These are phyloP conservation scores for Siderastrea radians DNA, from an alignment of 92 coral and sea anemone genomes.

Conservation along the genomic window DNA sequence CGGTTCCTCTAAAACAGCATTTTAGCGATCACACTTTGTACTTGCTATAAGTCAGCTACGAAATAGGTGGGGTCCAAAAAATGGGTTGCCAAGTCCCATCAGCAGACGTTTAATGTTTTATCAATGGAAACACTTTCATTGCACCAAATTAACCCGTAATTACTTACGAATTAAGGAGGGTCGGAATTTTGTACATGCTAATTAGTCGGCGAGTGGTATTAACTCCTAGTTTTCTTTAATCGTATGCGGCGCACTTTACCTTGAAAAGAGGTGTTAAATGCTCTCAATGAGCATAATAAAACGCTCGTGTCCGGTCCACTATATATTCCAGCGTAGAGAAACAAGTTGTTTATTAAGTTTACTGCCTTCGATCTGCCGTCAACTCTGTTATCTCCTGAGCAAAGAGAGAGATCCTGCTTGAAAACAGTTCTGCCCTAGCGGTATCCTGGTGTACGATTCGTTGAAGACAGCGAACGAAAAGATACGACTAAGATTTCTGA, in stretches of 20 bases:
- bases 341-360: constrained; percentile 1
- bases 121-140: constrained; percentile 19
- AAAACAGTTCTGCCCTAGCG: background rate
- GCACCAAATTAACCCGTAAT: constrained; percentile 13
- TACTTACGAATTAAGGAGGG: background rate
- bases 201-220: constrained; percentile 15
- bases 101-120: background rate
- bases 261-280: constrained; percentile 22
- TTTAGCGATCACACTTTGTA: background rate
- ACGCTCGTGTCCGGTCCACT: background rate
- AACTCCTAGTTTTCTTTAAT: constrained; percentile 6
- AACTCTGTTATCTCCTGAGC: background rate
- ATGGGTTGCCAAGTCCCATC: background rate
- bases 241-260: background rate
- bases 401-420: background rate
- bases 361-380: background rate
- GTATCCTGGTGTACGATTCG: background rate
- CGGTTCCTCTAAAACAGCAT: background rate
- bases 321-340: constrained; percentile 22
- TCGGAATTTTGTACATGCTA: constrained; percentile 16
- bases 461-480: background rate
- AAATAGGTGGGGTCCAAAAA: constrained; percentile 8
- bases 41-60: background rate
- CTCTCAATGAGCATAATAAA: background rate
- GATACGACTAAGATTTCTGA: background rate